Percentiles rank a stretch among this genome's conserved stretches.
Evolutionary conservation across 2,113 vertebrate species (phyloP).

Genomic region (Melospiza melodia): DNA sequence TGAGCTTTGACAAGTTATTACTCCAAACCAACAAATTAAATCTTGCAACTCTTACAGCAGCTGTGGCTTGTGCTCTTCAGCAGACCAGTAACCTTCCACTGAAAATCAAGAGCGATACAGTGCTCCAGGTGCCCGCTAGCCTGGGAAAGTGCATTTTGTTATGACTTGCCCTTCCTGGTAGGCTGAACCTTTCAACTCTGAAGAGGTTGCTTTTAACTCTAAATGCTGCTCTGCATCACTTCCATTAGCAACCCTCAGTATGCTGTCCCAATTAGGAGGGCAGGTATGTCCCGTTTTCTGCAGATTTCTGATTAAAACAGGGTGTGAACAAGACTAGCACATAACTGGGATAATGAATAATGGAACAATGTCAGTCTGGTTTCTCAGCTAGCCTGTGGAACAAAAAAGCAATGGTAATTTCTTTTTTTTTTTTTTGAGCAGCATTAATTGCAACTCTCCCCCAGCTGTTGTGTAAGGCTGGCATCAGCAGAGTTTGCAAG

Average conservation of each 20-base stretch:
- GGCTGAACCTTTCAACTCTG: neutral
- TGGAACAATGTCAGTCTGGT: neutral
- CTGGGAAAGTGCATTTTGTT: neutral
- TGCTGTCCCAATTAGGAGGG: neutral
- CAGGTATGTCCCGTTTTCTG: neutral
- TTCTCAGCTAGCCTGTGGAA: neutral
- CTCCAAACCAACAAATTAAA: neutral
- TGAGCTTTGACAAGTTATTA: neutral
- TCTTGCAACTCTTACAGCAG: neutral
- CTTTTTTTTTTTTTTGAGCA: neutral
- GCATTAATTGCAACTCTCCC: neutral
- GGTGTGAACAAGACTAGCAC: neutral
- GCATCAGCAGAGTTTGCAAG: neutral
- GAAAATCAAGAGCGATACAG: neutral
- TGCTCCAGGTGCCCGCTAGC: neutral
- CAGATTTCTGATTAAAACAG: neutral
- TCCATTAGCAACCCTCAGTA: fast-evolving
- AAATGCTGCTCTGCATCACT: neutral
- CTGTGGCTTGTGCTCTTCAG: neutral
- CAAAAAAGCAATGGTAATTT: neutral
- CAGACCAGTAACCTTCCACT: neutral
- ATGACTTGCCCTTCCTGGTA: neutral
- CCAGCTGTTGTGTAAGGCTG: neutral
- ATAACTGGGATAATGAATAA: neutral
- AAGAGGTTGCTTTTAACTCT: neutral